Evolutionary conservation across 2,888 invertebrate species (phyloP), one percentile per base, ranked within the genome.

Genomic region (Drosophila parthenogenetica): DNA sequence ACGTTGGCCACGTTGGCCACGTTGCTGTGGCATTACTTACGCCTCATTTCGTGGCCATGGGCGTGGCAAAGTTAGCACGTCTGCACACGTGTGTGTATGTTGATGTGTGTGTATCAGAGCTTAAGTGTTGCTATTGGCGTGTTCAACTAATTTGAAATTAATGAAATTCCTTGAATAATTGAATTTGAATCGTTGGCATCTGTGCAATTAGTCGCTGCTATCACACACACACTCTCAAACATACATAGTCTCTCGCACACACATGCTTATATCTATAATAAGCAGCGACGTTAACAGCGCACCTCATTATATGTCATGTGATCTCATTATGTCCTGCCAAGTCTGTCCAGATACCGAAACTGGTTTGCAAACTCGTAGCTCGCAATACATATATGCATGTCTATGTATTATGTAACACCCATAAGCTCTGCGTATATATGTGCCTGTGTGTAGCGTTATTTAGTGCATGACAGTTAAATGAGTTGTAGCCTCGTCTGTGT

Each of bases 161-260:
- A 88, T 88, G 87, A 89, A 90, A 90, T 87, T 85, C 86, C 86
- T 82, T 90, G 75, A 88, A 88, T 88, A 90, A 88, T 88, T 88
- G 90, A 88, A 89, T 89, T 81, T 82, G 86, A 87, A 79, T 87
- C 81, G 90, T 81, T 87, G 89, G 83, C 85, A 85, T 82, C 80
- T 81, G 76, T 79, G 89, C 80, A 89, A 89, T 88, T 87, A 89
- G 89, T 81, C 70, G 77, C 68, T 69, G 79, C 79, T 73, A 78
- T 76, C 82, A 71, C 78, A 67, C 68, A 69, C 63, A 40, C 68
- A 61, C 68, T 59, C 72, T 59, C 37, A 19, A 49, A 61, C 59
- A 58, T n/a, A n/a, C n/a, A n/a, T n/a, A n/a, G n/a, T n/a, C 19
- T 13, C 58, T 48, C 51, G 37, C 46, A 40, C 62, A 42, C 25